Conservation (phyloP, 2,888 invertebrate genomes). For the Dimorphilus gyrociliatus region DNA sequence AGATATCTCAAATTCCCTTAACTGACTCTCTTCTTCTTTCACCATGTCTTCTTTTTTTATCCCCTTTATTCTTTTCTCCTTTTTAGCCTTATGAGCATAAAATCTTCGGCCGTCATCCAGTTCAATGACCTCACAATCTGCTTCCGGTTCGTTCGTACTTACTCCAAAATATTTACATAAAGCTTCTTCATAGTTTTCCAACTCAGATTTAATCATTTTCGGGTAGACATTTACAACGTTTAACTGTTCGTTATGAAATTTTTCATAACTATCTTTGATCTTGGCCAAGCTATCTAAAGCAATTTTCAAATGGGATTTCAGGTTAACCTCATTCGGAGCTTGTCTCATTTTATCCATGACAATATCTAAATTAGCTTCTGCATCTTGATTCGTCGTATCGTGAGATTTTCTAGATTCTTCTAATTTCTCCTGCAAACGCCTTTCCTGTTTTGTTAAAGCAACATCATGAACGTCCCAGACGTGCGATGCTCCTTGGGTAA, state of each 20-base stretch:
- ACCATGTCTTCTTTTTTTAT: no score
- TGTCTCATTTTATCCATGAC: slow-evolving; percentile 36
- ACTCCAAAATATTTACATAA: slow-evolving; percentile 26
- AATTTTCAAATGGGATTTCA: slow-evolving; percentile 24
- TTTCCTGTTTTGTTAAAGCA: slow-evolving; percentile 29
- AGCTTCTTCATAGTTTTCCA: slow-evolving; percentile 22
- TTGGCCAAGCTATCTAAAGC: slow-evolving; percentile 25
- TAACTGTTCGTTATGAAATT: slow-evolving; percentile 27
- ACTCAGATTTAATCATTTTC: slow-evolving; percentile 24
- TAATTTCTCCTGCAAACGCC: slow-evolving; percentile 30
- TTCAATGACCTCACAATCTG: neutral
- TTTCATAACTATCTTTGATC: slow-evolving; percentile 28
- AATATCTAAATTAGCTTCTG: slow-evolving; percentile 31
- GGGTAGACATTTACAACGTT: slow-evolving; percentile 28
- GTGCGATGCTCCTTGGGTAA: slow-evolving; percentile 30
- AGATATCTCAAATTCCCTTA: no score
- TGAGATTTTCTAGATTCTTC: slow-evolving; percentile 27
- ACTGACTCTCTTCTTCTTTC: no score
- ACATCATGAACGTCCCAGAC: slow-evolving; percentile 36
- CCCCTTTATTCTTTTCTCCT: no score
- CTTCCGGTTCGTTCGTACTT: slow-evolving; percentile 2
- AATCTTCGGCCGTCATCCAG: neutral
- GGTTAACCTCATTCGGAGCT: slow-evolving; percentile 24
- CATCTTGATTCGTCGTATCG: slow-evolving; percentile 33
- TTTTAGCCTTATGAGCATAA: no score